Conservation (phyloP, 2,113 vertebrate genomes). For the Pomatostomus ruficeps region DNA sequence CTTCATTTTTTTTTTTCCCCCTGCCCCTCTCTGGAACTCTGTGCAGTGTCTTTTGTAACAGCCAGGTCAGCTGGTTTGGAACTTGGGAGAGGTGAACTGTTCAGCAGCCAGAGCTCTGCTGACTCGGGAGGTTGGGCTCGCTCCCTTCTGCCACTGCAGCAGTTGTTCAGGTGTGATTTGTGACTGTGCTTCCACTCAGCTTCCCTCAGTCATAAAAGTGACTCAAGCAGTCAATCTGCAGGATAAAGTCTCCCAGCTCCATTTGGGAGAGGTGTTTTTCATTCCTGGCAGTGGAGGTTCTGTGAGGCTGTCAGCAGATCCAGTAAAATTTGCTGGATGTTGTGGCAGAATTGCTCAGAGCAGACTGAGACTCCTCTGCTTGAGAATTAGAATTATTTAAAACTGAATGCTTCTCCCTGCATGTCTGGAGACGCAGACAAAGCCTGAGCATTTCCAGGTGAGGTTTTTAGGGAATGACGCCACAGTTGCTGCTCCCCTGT, state of each 20-base stretch:
- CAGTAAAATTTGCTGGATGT: not conserved
- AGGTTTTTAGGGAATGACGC: not conserved
- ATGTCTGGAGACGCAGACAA: not conserved
- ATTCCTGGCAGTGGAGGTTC: not conserved
- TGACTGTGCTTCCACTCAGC: not conserved
- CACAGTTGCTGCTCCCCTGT: not conserved
- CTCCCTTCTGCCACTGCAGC: not conserved
- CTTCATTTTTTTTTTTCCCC: not conserved
- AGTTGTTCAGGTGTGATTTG: constrained; percentile 18
- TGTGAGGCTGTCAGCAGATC: not conserved
- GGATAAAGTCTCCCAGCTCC: not conserved
- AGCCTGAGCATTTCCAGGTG: not conserved
- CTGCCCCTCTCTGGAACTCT: not conserved
- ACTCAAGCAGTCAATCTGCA: not conserved
- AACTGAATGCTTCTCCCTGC: not conserved
- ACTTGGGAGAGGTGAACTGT: not conserved
- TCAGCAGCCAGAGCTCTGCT: constrained; percentile 18
- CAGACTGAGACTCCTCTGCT: not conserved
- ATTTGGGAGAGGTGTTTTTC: not conserved
- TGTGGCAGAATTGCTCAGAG: not conserved
- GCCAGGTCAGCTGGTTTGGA: constrained; percentile 12
- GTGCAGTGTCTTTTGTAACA: constrained; percentile 11
- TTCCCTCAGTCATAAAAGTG: constrained; percentile 10
- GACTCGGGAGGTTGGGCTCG: not conserved
- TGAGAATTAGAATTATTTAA: not conserved